Conservation (phyloP, 2,888 invertebrate species). For the Agrenia bidenticulata region DNA sequence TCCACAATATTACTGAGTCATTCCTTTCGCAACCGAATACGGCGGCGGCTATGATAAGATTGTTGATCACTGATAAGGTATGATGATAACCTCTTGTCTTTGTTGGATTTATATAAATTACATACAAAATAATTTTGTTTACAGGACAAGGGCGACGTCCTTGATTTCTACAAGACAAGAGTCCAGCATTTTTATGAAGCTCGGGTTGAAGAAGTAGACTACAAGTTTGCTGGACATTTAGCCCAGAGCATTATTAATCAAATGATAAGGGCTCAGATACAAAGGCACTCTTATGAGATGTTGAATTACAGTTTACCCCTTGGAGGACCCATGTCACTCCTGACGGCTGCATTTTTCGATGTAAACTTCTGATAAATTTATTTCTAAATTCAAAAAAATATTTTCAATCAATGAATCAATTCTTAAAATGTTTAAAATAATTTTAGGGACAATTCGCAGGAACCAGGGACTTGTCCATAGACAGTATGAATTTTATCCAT, state of each 20-base stretch:
- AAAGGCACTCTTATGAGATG: slow-evolving; percentile 52
- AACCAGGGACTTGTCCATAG: slow-evolving; percentile 41
- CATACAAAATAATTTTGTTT: slow-evolving; percentile 27
- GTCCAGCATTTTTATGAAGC: slow-evolving; percentile 85
- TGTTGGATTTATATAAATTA: too few species aligned
- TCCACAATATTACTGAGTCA: slow-evolving; percentile 81
- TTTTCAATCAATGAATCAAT: neutral
- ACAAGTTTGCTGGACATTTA: slow-evolving; percentile 77
- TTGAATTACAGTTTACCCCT: slow-evolving; percentile 51
- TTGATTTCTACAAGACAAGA: slow-evolving; percentile 84
- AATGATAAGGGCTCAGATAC: slow-evolving; percentile 53
- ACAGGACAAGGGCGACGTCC: slow-evolving; percentile 70
- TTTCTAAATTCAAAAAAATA: neutral
- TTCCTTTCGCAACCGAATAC: slow-evolving; percentile 67
- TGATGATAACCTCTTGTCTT: neutral
- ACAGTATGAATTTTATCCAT: slow-evolving; percentile 70
- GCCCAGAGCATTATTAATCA: slow-evolving; percentile 63
- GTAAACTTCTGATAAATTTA: slow-evolving; percentile 28
- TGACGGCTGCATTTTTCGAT: slow-evolving; percentile 52
- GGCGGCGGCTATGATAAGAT: slow-evolving; percentile 76
- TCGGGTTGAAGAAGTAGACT: slow-evolving; percentile 80
- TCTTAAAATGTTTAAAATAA: neutral
- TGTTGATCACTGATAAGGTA: slow-evolving; percentile 76
- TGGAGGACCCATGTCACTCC: slow-evolving; percentile 49
- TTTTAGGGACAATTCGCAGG: slow-evolving; percentile 50